A percentile compares a stretch with the other conserved stretches of the same genome.
Conservation (phyloP, 2,797 vertebrate genomes). For the Hybognathus amarus region DNA sequence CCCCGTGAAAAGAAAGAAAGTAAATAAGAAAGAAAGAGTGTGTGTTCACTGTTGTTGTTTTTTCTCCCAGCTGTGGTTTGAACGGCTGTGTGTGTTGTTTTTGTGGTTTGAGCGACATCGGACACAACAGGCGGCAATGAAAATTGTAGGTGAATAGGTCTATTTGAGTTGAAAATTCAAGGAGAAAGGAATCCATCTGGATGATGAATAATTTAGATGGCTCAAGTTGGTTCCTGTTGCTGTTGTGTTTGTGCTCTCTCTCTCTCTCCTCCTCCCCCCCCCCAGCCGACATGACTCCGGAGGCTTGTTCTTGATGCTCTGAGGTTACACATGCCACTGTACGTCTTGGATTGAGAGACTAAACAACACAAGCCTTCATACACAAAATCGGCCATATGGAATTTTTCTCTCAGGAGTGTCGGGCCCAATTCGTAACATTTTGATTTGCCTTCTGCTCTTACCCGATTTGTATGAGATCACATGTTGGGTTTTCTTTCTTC, state of each 20-base stretch:
- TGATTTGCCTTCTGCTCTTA: conserved; percentile 20
- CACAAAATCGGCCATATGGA: conserved; percentile 27
- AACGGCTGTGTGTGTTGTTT: conserved; percentile 19
- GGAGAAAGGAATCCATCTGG: conserved; percentile 98
- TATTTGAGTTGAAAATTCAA: conserved; percentile 84
- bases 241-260: conserved; percentile 86
- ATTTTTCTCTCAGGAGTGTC: conserved; percentile 12
- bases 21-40: not conserved
- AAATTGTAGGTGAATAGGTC: conserved; percentile 67
- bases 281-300: conserved; percentile 79
- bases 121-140: conserved; percentile 26
- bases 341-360: conserved; percentile 63
- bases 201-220: conserved; percentile 99
- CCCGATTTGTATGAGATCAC: conserved; percentile 7
- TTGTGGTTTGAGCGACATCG: conserved; percentile 31
- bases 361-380: conserved; percentile 48
- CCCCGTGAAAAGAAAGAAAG: conserved; percentile 57
- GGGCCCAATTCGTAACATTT: conserved; percentile 22
- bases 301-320: conserved; percentile 82
- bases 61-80: conserved; percentile 29
- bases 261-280: conserved; percentile 71
- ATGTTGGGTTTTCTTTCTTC: not conserved
- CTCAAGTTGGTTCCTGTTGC: conserved; percentile 99
- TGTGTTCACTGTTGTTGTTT: not conserved
- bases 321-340: conserved; percentile 79